phyloP scores from a whole-genome alignment of 1,140 invertebrate species.

The Medauroidea extradentata region DNA sequence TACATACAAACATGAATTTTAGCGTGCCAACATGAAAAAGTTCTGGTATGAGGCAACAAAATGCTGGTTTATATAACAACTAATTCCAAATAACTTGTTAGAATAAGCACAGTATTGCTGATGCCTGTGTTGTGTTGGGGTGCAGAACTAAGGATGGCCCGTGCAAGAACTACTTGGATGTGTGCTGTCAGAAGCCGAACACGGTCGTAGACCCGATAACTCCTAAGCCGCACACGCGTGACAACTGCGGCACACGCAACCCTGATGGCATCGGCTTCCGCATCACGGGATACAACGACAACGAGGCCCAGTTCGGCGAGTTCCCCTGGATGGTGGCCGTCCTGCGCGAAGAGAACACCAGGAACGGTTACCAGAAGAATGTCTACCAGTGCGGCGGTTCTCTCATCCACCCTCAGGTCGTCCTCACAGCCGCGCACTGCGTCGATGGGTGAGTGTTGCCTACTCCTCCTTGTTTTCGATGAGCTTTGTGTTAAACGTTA shows the following conservation, averaged over 20 bases:
- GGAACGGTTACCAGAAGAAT: conserved; percentile 13
- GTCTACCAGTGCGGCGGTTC: conserved; percentile 52
- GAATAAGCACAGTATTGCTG: too few relatives aligned
- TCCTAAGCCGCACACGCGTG: conserved; percentile 13
- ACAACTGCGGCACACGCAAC: conserved; percentile 65
- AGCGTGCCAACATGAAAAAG: too few relatives aligned
- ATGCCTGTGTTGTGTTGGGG: too few relatives aligned
- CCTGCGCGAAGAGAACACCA: conserved; percentile 15
- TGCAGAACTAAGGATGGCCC: too few relatives aligned
- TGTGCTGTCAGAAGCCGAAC: conserved; percentile 49
- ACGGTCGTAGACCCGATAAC: neutral
- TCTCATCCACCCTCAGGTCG: conserved; percentile 49
- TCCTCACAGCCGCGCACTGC: conserved; percentile 53
- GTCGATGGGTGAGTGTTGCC: conserved; percentile 21
- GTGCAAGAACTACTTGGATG: conserved; percentile 59
- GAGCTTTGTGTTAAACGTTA: too few relatives aligned
- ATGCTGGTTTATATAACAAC: too few relatives aligned
- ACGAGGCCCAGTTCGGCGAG: conserved; percentile 36
- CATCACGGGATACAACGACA: conserved; percentile 58
- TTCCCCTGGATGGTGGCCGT: conserved; percentile 39
- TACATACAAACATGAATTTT: too few relatives aligned
- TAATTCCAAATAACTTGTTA: too few relatives aligned
- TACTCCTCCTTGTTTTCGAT: too few relatives aligned
- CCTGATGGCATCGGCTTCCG: conserved; percentile 62
- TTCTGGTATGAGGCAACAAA: too few relatives aligned